These are phyloP conservation scores for Parasteatoda lunata DNA, from an alignment of 2,888 invertebrate species.

Conservation along the genomic window DNA sequence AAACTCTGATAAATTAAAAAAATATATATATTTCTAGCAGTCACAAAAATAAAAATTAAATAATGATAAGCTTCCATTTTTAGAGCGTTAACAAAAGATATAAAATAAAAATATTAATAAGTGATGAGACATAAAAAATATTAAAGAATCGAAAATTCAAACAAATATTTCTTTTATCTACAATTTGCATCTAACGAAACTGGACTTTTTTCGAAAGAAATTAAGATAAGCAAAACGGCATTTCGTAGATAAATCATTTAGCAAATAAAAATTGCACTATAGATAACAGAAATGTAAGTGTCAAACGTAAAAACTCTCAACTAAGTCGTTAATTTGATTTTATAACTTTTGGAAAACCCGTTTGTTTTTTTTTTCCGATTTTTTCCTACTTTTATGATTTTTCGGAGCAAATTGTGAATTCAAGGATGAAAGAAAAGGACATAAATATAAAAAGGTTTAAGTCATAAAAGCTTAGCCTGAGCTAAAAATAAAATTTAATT, in stretches of 20 bases:
- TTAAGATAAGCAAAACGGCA: background rate
- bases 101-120: too few relatives aligned
- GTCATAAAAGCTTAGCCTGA: background rate
- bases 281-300: slow-evolving; percentile 36
- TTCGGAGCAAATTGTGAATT: slow-evolving; percentile 29
- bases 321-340: slow-evolving; percentile 50
- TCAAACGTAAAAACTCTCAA: slow-evolving; percentile 18
- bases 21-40: too few relatives aligned
- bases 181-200: background rate
- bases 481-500: too few relatives aligned
- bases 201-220: background rate
- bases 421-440: too few relatives aligned
- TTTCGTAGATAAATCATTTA: slow-evolving; percentile 31
- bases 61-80: too few relatives aligned
- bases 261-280: slow-evolving; percentile 24
- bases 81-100: too few relatives aligned
- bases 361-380: background rate
- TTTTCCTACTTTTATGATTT: slow-evolving; percentile 13
- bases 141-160: too few relatives aligned
- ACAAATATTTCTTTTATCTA: background rate
- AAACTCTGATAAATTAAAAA: too few relatives aligned
- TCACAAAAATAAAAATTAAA: too few relatives aligned
- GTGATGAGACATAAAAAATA: too few relatives aligned
- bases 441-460: background rate
- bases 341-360: slow-evolving; percentile 38